Evolutionary conservation across 2,113 vertebrate species (phyloP), one percentile per base, ranked within the genome.

Genomic region (Salminus brasiliensis): DNA sequence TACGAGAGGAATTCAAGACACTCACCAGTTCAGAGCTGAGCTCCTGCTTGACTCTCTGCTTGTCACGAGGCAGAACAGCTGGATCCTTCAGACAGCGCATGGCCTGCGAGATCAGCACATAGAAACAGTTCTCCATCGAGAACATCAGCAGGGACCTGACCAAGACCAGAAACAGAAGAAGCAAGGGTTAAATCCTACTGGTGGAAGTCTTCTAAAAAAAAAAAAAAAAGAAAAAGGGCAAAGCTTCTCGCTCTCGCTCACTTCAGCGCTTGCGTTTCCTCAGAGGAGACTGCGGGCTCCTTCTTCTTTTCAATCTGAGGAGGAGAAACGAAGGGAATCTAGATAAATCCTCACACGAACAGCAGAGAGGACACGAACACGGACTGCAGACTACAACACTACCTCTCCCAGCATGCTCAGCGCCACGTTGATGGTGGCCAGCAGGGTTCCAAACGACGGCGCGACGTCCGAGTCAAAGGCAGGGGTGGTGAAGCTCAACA

Each of bases 41-140:
- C 88, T 99, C 98, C 89, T 99, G 98, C 71, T 99, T 99, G 90
- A 99, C 96, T 16, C 97, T 91, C 91, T 99, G 97, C 75, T 99
- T 98, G 87, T 99, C 97, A 4, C 97, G 93, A 3, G 94, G 93
- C 3, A 94, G 91, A 84, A 98, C 94, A 0, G 92, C 85, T 0
- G 95, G 93, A 84, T 99, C 97, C 89, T 96, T 94, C 76, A 99
- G 89, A 86, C 95, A 98, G 0, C 96, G 95, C 18, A 96, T 88
- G 0, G 98, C 98, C 89, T 99, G 98, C 29, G 98, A 99, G 93
- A 98, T 96, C 84, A 99, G 92, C 89, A 99, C 94, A 85, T 98
- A 99, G 91, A 99, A 98, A 85, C 97, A 98, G 93, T 99, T 98
- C 72, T 99, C 98, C 95, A 99, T 99, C 53, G 95, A 96, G 87